Percentiles rank a stretch among this genome's conserved stretches.
Evolutionary conservation across 2,797 vertebrate species (phyloP).

Genomic region (Podargus strigoides): DNA sequence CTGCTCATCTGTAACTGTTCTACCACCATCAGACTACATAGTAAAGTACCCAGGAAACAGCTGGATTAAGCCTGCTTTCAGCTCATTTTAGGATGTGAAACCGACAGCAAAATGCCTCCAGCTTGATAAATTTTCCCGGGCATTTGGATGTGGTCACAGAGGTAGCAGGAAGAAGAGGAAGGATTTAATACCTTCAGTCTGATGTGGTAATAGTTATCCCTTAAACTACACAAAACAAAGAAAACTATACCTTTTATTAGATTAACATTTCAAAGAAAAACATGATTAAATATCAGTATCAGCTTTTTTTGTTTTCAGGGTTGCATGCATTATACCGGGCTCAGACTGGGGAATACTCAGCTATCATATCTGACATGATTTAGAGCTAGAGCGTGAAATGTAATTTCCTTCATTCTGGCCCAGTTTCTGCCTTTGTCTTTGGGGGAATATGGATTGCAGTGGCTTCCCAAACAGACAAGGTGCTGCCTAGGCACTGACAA

Average conservation of each 20-base stretch:
- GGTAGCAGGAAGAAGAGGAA: background rate
- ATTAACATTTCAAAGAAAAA: background rate
- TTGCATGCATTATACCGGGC: background rate
- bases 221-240: background rate
- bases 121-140: slow-evolving; percentile 4
- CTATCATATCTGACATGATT: background rate
- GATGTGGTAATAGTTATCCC: background rate
- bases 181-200: background rate
- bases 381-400: background rate
- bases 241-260: background rate
- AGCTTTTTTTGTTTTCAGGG: background rate
- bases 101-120: slow-evolving; percentile 33
- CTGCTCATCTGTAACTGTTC: slow-evolving; percentile 52
- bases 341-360: background rate
- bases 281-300: background rate
- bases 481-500: background rate
- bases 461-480: background rate
- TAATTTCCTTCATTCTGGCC: background rate
- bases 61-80: slow-evolving; percentile 30
- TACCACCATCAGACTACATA: slow-evolving; percentile 22
- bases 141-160: slow-evolving; percentile 15
- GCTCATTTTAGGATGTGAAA: slow-evolving; percentile 12
- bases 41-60: slow-evolving; percentile 27
- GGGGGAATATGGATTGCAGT: background rate
- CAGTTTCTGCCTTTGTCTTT: background rate